Evolutionary conservation across 2,797 vertebrate species (phyloP).

Genomic region (Sebastes iracundus): DNA sequence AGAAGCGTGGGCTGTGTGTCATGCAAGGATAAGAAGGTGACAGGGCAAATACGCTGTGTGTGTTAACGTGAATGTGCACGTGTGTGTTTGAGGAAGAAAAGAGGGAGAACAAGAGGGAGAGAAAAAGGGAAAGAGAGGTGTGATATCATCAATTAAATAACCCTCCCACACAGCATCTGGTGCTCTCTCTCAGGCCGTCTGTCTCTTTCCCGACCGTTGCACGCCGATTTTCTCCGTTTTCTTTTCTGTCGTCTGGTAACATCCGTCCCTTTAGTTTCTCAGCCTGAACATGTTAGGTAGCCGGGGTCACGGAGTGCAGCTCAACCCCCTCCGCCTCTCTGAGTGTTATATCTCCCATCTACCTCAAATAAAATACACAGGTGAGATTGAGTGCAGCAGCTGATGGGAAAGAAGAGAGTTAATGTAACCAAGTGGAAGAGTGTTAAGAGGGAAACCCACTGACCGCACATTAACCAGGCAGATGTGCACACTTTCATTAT

Average conservation of each 20-base stretch:
- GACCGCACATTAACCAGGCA: constrained; percentile 85
- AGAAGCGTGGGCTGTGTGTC: constrained; percentile 41
- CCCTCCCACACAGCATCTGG: constrained; percentile 81
- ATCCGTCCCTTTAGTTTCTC: constrained; percentile 7
- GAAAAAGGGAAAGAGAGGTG: constrained; percentile 68
- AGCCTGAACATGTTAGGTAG: not conserved
- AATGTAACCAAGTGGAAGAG: constrained; percentile 18
- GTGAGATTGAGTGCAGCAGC: constrained; percentile 10
- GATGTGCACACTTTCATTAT: constrained; percentile 86
- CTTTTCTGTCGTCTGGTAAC: constrained; percentile 34
- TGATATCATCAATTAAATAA: constrained; percentile 83
- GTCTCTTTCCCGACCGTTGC: constrained; percentile 53
- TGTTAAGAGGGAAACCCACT: constrained; percentile 74
- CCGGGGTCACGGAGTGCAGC: not conserved
- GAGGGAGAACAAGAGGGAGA: constrained; percentile 55
- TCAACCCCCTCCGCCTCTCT: not conserved
- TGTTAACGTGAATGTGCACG: constrained; percentile 1
- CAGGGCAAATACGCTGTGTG: constrained; percentile 60
- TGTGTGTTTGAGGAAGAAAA: constrained; percentile 35
- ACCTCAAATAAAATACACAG: not conserved
- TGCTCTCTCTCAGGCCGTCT: constrained; percentile 70
- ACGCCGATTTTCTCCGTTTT: constrained; percentile 32
- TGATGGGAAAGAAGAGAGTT: constrained; percentile 1
- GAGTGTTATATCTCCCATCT: not conserved
- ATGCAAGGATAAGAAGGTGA: constrained; percentile 61